Percentiles rank a stretch among this genome's conserved stretches.
phyloP scores from a whole-genome alignment of 2,113 vertebrate species.

The Sceloporus undulatus region DNA sequence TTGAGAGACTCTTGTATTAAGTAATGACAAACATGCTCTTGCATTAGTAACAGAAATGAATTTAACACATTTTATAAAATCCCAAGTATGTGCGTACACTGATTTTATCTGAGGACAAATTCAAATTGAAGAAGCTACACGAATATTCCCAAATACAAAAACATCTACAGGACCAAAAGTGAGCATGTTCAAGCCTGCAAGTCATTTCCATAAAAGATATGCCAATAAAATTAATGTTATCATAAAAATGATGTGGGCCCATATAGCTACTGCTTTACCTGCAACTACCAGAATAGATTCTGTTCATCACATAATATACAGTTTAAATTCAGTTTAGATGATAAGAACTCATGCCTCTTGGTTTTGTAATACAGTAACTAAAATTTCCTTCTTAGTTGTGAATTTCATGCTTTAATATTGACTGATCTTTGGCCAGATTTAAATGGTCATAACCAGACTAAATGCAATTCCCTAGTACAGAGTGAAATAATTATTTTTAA shows the following conservation, averaged over 20 bases:
- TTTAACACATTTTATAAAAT: not conserved
- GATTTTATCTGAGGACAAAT: not conserved
- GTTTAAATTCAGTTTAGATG: not conserved
- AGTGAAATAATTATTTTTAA: not conserved
- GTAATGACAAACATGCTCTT: not conserved
- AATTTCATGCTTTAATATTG: not conserved
- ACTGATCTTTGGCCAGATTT: not conserved
- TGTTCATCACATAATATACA: not conserved
- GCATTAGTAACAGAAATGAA: not conserved
- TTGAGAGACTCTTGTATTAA: not conserved
- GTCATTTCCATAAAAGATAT: no score
- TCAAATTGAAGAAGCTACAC: not conserved
- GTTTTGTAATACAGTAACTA: not conserved
- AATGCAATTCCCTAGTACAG: not conserved
- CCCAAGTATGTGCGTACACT: not conserved
- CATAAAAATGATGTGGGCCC: not conserved
- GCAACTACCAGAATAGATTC: not conserved
- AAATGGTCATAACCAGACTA: not conserved
- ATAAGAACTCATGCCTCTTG: not conserved
- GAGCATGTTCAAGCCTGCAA: no score
- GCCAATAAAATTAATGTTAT: no score
- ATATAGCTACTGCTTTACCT: not conserved
- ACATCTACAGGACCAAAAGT: accelerated
- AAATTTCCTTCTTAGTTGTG: not conserved
- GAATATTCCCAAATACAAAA: not conserved